Evolutionary conservation across 2,797 vertebrate species (phyloP), one percentile per base, ranked within the genome.

Genomic region (Myoxocephalus aenaeus): DNA sequence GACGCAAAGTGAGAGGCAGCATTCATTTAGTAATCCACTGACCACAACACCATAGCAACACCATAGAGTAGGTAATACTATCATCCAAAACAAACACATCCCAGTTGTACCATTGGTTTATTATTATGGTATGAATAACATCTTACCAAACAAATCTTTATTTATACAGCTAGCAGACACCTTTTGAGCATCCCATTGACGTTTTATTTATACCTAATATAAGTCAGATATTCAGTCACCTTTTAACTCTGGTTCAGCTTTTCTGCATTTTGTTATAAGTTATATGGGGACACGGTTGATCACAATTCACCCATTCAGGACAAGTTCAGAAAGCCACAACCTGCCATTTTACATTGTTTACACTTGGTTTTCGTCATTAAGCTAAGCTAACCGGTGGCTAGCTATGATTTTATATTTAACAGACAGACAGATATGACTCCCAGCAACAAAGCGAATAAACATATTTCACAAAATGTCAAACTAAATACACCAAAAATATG

Each of bases 1-100:
- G 67, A 87, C 64, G 15, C 2, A 36, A 73, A 51, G 27, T n/a
- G 7, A 74, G 57, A 75, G 71, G 50, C 65, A 72, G 34, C 75
- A 72, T 66, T 44, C 38, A 20, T 72, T 44, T 57, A 72, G 17
- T 48, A 48, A 48, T 48, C 17, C 64, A 57, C 20, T 53, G 58
- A 59, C 38, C 29, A 20, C 15, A 42, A n/a, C 44, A 29, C 5
- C 17, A 14, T 2, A 32, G 6, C 44, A 46, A 46, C 17, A 46
- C 44, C 15, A 15, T 5, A 46, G 7, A 12, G 36, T 38, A 38
- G 38, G 10, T 50, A 25, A 29, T n/a, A 4, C n/a, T 32, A n/a
- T 9, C 56, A 18, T 48, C 18, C 18, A 48, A 48, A 48, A n/a
- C 3, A 48, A 48, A 48, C 46, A 20, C 46, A 20, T 20, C 46